These are phyloP conservation scores for Delichon dasypus DNA, from an alignment of 2,797 vertebrate genomes.

Conservation along the genomic window DNA sequence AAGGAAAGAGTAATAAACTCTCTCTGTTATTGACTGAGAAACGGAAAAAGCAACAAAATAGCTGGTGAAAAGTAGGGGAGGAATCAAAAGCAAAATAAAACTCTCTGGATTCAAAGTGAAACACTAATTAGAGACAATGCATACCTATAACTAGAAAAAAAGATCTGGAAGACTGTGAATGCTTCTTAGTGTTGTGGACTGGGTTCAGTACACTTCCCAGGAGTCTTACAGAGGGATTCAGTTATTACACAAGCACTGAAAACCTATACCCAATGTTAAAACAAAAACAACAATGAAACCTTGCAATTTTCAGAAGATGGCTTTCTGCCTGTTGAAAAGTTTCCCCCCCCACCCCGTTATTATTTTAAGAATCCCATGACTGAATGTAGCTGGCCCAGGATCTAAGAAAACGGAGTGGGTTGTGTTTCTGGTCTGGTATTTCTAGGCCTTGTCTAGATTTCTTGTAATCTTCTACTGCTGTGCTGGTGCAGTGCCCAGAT, in stretches of 20 bases:
- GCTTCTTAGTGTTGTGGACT: background rate
- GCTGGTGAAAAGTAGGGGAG: background rate
- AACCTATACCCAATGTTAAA: background rate
- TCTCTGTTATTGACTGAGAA: background rate
- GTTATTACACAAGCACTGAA: background rate
- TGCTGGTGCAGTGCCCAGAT: background rate
- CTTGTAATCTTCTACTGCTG: background rate
- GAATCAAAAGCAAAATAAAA: slow-evolving; percentile 28
- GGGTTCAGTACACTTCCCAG: background rate
- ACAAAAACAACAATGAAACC: background rate
- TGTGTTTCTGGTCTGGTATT: slow-evolving; percentile 6
- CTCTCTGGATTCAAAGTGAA: background rate
- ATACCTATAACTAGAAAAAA: background rate
- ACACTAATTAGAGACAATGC: background rate
- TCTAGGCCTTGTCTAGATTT: background rate
- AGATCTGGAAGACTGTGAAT: background rate
- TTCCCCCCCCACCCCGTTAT: background rate
- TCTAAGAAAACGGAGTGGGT: background rate
- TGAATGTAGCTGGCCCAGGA: slow-evolving; percentile 9
- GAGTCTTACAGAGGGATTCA: background rate
- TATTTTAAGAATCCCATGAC: background rate
- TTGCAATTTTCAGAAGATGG: background rate
- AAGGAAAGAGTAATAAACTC: background rate
- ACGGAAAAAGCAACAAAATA: background rate
- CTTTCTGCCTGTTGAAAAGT: slow-evolving; percentile 4